Conservation (phyloP, 2,113 vertebrate species). For the Aptenodytes forsteri region DNA sequence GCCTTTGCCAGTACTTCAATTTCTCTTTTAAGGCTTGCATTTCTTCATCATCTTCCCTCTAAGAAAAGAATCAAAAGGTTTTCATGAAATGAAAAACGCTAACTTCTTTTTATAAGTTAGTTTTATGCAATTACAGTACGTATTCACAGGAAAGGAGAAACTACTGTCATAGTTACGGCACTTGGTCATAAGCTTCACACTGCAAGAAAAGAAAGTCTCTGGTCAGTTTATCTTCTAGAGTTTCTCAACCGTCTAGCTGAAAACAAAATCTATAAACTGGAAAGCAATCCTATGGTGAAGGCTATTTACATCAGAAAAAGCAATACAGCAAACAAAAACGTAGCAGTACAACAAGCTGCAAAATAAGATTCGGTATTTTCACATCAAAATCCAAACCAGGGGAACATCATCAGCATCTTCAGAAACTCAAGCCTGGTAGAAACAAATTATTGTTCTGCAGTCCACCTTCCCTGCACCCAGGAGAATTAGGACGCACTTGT, state of each 20-base stretch:
- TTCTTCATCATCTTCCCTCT: conserved; percentile 91
- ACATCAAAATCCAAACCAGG: not conserved
- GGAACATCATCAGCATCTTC: not conserved
- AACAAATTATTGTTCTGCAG: not conserved
- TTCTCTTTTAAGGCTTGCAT: conserved; percentile 91
- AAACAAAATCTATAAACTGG: not conserved
- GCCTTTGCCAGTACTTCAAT: conserved; percentile 93
- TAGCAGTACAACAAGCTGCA: not conserved
- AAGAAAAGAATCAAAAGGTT: not conserved
- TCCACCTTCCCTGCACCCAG: not conserved
- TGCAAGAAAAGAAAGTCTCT: not conserved
- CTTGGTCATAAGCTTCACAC: not conserved
- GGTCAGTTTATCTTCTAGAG: not conserved
- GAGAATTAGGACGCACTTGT: not conserved
- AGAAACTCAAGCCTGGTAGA: not conserved
- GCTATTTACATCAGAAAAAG: not conserved
- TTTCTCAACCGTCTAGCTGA: not conserved
- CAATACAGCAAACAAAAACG: not conserved
- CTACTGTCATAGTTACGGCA: accelerated
- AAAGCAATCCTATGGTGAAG: not conserved
- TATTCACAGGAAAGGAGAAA: not conserved
- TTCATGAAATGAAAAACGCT: not conserved
- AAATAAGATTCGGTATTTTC: not conserved
- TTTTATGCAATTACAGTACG: not conserved
- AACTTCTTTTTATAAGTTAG: not conserved